Base-by-base conservation (phyloP, 2,113 vertebrate species). In the Gila orcuttii region DNA sequence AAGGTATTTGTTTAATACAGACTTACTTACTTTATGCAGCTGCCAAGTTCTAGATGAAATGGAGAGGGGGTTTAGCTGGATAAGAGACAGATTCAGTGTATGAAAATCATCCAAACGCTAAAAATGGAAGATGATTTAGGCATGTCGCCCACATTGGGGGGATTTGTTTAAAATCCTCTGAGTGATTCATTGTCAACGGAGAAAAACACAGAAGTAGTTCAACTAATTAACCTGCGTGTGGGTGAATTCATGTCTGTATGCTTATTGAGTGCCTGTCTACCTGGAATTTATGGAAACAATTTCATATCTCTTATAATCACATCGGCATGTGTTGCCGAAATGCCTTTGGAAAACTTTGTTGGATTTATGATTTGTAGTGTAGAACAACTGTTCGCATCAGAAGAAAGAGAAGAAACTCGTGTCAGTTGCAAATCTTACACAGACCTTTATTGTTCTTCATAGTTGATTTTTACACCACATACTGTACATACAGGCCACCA, bases 371-470 rank as follows among this genome's bases (percentile, higher is more conserved):
- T 28, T 45, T 64, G 57, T 42, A 42, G 33, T 60, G 23, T 4
- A 45, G 21, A 28, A 25, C 23, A 45, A n/a, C 3, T 19, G 28
- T 39, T 60, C 33, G 4, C 33, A 42, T 79, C 77, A 62, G n/a
- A 73, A 21, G 55, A 50, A 7, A 88, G 83, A 52, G 68, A 21
- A 68, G n/a, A 75, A 84, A 78, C 28, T 33, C 42, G 47, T 69
- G 88, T 93, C 87, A 89, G 91, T 90, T 92, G 81, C 87, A 93
- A 93, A 92, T 95, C 93, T 95, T 94, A 93, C 93, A 93, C 88
- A 92, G 91, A 92, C 88, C 89, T 96, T 96, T 96, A 95, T 94
- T 95, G 89, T 92, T 91, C 86, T 71, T 87, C 83, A 82, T n/a
- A 62, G 76, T 86, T 76, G n/a, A 39, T 77, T 89, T 91, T 91